Evolutionary conservation across 2,113 vertebrate species (phyloP), one percentile per base, ranked within the genome.

Genomic region (Eulacestoma nigropectus): DNA sequence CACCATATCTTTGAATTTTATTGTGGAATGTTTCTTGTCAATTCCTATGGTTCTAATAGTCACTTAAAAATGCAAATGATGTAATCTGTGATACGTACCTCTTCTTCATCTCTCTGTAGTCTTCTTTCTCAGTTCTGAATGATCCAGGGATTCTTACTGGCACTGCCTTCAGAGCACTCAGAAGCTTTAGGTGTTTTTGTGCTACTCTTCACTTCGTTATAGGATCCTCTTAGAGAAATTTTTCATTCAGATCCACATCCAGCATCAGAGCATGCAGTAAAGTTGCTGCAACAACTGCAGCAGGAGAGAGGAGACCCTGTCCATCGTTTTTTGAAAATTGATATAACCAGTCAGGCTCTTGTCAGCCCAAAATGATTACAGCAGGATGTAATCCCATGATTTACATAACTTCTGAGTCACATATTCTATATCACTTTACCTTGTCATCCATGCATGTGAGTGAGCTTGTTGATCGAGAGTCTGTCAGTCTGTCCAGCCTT

Each of bases 341-440:
- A 3, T 50, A 4, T 39, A 17, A 52, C 55, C 29, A 32, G 1
- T 50, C 17, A 5, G 41, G 15, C 5, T 84, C 20, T 70, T 55
- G 70, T 78, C 55, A 89, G 63, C 50, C 44, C 63, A 32, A 9
- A 93, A 72, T 64, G 21, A 11, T 23, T 35, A 42, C 4, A 72
- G 62, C 67, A 90, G 53, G 39, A 67, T 33, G 35, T 64, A 55
- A 69, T 80, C 7, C 33, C 7, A 2, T 69, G 22, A 25, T 62
- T 70, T 67, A 44, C 7, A 1, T 41, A 42, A 60, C 22, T 69
- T 37, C 11, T 57, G 33, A 42, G 23, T 56, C 56, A 22, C 5
- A 0, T 37, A 11, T 35, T 70, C 63, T 77, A 6, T 47, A 8
- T 80, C 32, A 23, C 0, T 0, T 49, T 65, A 47, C n/a, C 6